These are phyloP conservation scores for Polydrusus cervinus DNA, from an alignment of 2,888 invertebrate species.

Conservation along the genomic window DNA sequence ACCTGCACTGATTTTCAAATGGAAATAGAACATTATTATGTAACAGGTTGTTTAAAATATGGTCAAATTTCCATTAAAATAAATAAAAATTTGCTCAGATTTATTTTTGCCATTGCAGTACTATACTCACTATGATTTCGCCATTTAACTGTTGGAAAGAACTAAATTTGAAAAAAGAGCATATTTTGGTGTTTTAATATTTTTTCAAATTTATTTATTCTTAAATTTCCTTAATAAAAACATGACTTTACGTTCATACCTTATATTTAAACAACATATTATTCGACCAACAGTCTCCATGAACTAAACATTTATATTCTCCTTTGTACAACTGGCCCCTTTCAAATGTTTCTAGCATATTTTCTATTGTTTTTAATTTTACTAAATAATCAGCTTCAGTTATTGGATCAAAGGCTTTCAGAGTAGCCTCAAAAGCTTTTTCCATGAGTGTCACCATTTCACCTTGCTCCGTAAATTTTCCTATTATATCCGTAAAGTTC, in stretches of 20 bases:
- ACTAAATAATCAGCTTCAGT: constrained; percentile 23
- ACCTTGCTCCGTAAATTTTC: background rate
- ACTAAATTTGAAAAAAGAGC: no score
- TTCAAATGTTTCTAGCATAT: background rate
- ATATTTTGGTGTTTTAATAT: no score
- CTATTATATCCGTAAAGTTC: constrained; percentile 2
- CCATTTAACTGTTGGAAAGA: no score
- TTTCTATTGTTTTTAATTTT: constrained; percentile 18
- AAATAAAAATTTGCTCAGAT: no score
- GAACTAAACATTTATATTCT: constrained; percentile 4
- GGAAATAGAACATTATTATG: no score
- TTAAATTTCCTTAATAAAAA: no score
- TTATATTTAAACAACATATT: constrained; percentile 41
- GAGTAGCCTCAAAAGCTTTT: constrained; percentile 13
- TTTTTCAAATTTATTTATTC: no score
- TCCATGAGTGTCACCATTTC: background rate
- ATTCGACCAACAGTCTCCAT: constrained; percentile 43
- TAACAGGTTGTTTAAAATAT: no score
- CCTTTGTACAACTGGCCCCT: constrained; percentile 20
- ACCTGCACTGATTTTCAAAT: no score
- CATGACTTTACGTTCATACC: background rate
- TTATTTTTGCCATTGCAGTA: no score
- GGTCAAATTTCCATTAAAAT: no score
- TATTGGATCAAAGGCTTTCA: constrained; percentile 30
- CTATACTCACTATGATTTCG: no score